phyloP scores from a whole-genome alignment of 2,797 vertebrate species.

The Hydrolagus colliei region DNA sequence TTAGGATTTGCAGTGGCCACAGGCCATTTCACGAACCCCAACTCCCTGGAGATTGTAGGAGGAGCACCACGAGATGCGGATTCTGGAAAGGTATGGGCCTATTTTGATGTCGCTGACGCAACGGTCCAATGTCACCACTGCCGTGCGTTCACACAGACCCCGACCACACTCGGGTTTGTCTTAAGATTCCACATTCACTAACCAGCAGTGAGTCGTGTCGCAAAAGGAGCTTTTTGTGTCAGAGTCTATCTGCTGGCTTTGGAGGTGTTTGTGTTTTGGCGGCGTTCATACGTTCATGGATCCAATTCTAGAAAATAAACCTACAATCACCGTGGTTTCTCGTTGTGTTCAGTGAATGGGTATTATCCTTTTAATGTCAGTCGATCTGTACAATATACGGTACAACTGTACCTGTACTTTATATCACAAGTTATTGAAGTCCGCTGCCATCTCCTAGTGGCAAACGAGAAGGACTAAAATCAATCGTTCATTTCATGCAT shows the following conservation, averaged over 20 bases:
- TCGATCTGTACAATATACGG: no score
- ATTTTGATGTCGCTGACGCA: not conserved
- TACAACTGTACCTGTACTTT: no score
- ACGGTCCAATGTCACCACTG: not conserved
- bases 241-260: not conserved
- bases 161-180: no score
- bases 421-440: no score
- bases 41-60: constrained; percentile 76
- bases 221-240: not conserved
- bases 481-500: no score
- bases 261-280: not conserved
- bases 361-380: no score
- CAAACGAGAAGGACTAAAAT: no score
- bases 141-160: not conserved
- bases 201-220: not conserved
- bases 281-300: not conserved
- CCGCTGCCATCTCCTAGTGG: no score
- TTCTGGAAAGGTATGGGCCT: constrained; percentile 75
- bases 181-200: not conserved
- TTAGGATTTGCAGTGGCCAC: constrained; percentile 89
- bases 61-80: constrained; percentile 88
- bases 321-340: not conserved
- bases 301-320: constrained; percentile 1
- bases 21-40: constrained; percentile 81
- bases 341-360: not conserved